Percentiles rank a stretch among this genome's conserved stretches.
phyloP scores from a whole-genome alignment of 2,797 vertebrate genomes.

The Glossophaga mutica region DNA sequence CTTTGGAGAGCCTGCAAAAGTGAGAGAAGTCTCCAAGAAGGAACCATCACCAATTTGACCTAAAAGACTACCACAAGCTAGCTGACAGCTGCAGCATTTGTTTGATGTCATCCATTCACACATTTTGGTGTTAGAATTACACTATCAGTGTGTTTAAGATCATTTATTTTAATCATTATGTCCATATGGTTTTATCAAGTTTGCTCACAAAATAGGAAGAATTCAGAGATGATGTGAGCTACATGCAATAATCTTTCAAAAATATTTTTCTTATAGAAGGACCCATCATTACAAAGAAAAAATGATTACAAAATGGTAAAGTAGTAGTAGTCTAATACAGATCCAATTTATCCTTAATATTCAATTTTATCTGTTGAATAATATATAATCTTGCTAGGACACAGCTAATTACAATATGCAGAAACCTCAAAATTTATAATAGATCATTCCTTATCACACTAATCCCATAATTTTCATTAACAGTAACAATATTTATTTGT shows the following conservation, averaged over 20 bases:
- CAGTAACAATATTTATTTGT: constrained; percentile 44
- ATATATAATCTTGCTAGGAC: constrained; percentile 36
- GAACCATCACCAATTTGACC: background rate
- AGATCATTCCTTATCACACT: constrained; percentile 39
- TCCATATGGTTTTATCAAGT: background rate
- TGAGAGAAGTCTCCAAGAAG: background rate
- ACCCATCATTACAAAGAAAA: constrained; percentile 15
- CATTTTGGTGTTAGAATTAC: background rate
- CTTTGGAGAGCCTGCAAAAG: background rate
- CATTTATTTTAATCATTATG: background rate
- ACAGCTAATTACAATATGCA: constrained; percentile 49
- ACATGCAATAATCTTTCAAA: constrained; percentile 31
- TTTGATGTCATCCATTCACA: background rate
- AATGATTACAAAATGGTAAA: constrained; percentile 12
- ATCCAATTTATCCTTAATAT: constrained; percentile 28
- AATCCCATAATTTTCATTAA: constrained; percentile 64
- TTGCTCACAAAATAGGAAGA: constrained; percentile 11
- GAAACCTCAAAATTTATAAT: constrained; percentile 51
- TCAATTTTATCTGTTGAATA: constrained; percentile 57
- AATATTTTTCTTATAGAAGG: constrained; percentile 36
- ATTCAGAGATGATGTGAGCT: constrained; percentile 4
- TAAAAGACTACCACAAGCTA: background rate
- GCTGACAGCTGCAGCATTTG: background rate
- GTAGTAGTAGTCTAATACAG: background rate
- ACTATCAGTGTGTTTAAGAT: background rate